phyloP scores from a whole-genome alignment of 2,797 vertebrate species.

The Poecilia wingei region DNA sequence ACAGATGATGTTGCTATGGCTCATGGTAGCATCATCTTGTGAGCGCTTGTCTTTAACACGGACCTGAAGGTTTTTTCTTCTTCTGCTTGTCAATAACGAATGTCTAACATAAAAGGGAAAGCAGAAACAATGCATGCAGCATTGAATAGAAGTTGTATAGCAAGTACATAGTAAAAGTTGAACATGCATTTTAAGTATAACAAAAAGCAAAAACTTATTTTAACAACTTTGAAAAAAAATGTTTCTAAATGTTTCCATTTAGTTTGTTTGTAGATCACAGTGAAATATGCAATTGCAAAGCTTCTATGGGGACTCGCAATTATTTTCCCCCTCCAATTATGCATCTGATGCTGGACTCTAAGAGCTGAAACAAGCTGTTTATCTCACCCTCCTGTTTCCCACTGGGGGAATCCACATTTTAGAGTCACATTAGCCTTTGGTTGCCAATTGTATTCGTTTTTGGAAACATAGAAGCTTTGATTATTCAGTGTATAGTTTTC shows the following conservation, averaged over 20 bases:
- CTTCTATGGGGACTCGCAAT: conserved; percentile 13
- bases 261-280: conserved; percentile 5
- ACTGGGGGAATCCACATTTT: conserved; percentile 3
- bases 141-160: not conserved
- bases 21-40: not conserved
- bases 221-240: not conserved
- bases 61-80: not conserved
- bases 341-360: conserved; percentile 13
- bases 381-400: conserved; percentile 10
- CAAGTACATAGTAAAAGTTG: not conserved
- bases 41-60: not conserved
- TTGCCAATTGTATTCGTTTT: not conserved
- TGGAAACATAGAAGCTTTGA: conserved; percentile 7
- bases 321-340: conserved; percentile 22
- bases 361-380: conserved; percentile 20
- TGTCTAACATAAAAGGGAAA: not conserved
- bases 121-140: not conserved
- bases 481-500: not conserved
- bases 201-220: not conserved
- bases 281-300: conserved; percentile 9
- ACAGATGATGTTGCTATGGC: not conserved
- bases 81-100: conserved; percentile 15
- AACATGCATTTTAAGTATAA: not conserved
- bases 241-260: not conserved
- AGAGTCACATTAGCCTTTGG: conserved; percentile 6